Conservation (phyloP, 2,888 invertebrate genomes). For the Adineta ricciae region DNA sequence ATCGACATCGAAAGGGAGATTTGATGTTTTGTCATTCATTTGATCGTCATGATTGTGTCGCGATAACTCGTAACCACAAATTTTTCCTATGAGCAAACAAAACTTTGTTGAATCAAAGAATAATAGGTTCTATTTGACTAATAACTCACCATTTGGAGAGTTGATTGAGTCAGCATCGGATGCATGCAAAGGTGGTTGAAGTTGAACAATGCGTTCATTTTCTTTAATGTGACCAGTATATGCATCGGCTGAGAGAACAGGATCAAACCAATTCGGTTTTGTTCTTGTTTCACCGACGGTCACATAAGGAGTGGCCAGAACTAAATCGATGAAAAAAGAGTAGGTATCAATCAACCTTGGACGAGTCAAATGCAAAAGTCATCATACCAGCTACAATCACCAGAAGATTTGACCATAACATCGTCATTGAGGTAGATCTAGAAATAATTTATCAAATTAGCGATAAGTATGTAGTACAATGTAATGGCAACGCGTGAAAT, state of each 20-base stretch:
- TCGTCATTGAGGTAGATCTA: not conserved
- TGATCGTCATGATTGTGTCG: not conserved
- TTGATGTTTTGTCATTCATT: not conserved
- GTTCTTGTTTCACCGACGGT: not conserved
- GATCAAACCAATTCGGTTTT: not conserved
- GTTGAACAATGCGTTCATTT: not conserved
- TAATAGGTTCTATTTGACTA: not conserved
- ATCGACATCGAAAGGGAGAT: not conserved
- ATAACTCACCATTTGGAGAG: not conserved
- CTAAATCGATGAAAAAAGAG: not conserved
- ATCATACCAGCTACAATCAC: not conserved
- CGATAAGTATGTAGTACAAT: no score
- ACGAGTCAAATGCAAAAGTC: no score
- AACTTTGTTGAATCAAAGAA: not conserved
- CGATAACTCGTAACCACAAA: conserved; percentile 18
- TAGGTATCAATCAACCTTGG: no score
- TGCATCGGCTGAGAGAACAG: not conserved
- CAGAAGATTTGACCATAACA: not conserved
- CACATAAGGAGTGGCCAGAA: not conserved
- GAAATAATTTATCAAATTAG: not conserved
- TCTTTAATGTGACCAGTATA: not conserved
- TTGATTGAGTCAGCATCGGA: not conserved
- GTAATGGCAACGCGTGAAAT: not conserved
- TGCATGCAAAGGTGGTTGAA: not conserved
- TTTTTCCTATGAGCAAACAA: not conserved